Conservation (phyloP, 1,140 invertebrate genomes). For the Danaus melanippus region DNA sequence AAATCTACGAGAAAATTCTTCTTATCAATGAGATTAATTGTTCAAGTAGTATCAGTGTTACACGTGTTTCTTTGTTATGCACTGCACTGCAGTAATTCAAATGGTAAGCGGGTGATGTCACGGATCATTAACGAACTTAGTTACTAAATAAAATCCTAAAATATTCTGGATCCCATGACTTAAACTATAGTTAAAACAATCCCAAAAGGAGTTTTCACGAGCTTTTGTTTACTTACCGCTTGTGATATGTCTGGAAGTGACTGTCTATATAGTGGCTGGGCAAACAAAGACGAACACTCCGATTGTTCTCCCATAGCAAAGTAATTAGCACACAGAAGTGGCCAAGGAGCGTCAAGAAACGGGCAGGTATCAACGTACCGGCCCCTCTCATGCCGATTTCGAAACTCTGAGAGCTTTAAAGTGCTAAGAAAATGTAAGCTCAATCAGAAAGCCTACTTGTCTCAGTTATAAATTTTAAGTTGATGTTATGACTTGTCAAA, state of each 20-base stretch:
- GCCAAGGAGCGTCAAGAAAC: constrained; percentile 72
- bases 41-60: too few relatives aligned
- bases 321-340: constrained; percentile 71
- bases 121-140: background rate
- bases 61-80: too few relatives aligned
- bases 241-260: constrained; percentile 65
- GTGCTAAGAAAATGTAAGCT: background rate
- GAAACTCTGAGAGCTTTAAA: constrained; percentile 9
- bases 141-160: constrained; percentile 5
- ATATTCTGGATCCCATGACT: constrained; percentile 1
- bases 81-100: constrained; percentile 7
- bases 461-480: too few relatives aligned
- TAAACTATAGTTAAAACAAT: constrained; percentile 2
- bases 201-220: background rate
- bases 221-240: constrained; percentile 57
- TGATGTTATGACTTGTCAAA: too few relatives aligned
- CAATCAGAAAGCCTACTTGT: too few relatives aligned
- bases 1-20: too few relatives aligned
- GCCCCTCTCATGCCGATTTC: constrained; percentile 57
- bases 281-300: constrained; percentile 69
- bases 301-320: constrained; percentile 73
- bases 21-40: too few relatives aligned
- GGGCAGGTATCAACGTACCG: constrained; percentile 66
- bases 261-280: constrained; percentile 52
- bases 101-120: too few relatives aligned